These are phyloP conservation scores for Ardeotis arabs DNA, from an alignment of 2,113 vertebrate genomes.

Conservation along the genomic window DNA sequence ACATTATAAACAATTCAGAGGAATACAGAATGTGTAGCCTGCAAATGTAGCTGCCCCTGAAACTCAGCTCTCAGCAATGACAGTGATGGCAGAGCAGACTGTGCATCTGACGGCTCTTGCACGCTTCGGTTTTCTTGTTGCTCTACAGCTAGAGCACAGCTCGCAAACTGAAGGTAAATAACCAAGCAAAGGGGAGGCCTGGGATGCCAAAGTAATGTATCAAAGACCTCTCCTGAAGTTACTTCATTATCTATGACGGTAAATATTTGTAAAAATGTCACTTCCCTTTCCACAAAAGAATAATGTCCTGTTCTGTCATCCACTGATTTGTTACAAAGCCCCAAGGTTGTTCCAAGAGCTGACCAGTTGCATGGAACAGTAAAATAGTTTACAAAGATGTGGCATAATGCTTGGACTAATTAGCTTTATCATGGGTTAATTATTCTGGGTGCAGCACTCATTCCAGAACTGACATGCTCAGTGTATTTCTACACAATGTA, in stretches of 20 bases:
- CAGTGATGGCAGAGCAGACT: neutral
- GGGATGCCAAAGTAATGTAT: neutral
- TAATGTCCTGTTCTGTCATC: neutral
- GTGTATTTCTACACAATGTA: neutral
- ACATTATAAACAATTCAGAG: neutral
- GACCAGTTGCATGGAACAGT: neutral
- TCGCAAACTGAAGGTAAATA: neutral
- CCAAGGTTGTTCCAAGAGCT: neutral
- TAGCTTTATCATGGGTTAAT: neutral
- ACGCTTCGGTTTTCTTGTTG: neutral
- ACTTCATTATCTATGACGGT: neutral
- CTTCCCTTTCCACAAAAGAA: neutral
- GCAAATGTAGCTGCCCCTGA: neutral
- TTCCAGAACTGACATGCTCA: neutral
- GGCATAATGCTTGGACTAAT: neutral
- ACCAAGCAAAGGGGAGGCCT: neutral
- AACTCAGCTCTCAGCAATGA: neutral
- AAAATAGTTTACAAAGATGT: neutral
- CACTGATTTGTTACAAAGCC: neutral
- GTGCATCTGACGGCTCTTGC: neutral
- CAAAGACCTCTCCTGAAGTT: neutral
- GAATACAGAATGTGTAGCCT: neutral
- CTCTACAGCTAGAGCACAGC: neutral
- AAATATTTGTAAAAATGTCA: neutral
- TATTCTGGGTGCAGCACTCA: neutral